phyloP scores from a whole-genome alignment of 2,797 vertebrate species.

The Falco rusticolus region DNA sequence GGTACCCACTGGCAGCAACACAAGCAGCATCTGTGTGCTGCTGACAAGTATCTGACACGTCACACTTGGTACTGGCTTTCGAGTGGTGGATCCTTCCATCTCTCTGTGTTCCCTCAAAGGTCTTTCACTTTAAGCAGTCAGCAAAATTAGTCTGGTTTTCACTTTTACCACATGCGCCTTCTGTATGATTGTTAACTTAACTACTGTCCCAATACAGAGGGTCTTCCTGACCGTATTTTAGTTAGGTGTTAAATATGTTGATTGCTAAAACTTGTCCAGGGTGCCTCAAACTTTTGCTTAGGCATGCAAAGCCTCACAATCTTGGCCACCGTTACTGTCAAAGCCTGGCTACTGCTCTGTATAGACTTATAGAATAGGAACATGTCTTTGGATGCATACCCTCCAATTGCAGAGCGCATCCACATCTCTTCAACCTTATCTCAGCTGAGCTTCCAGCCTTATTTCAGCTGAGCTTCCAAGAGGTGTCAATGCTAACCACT shows the following conservation, averaged over 20 bases:
- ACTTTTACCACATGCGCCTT: neutral
- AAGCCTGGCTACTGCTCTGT: neutral
- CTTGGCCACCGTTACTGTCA: neutral
- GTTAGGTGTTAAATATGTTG: neutral
- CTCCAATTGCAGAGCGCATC: neutral
- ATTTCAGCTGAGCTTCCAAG: neutral
- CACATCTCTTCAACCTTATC: neutral
- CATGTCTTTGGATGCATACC: neutral
- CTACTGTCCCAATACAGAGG: neutral
- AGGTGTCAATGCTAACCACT: rapidly evolving
- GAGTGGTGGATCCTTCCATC: neutral
- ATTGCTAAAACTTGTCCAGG: neutral
- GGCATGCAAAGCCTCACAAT: neutral
- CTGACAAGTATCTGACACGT: rapidly evolving
- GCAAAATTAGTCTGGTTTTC: neutral
- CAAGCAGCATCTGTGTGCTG: neutral
- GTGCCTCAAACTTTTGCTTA: neutral
- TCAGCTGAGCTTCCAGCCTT: neutral
- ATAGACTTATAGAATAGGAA: neutral
- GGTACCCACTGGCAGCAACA: neutral
- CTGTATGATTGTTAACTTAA: neutral
- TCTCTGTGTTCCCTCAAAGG: neutral
- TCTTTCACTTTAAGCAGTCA: neutral
- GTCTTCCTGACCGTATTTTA: neutral
- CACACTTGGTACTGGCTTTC: neutral